These are phyloP conservation scores for Potamilus streckersoni DNA, from an alignment of 1,140 invertebrate species.

Conservation along the genomic window DNA sequence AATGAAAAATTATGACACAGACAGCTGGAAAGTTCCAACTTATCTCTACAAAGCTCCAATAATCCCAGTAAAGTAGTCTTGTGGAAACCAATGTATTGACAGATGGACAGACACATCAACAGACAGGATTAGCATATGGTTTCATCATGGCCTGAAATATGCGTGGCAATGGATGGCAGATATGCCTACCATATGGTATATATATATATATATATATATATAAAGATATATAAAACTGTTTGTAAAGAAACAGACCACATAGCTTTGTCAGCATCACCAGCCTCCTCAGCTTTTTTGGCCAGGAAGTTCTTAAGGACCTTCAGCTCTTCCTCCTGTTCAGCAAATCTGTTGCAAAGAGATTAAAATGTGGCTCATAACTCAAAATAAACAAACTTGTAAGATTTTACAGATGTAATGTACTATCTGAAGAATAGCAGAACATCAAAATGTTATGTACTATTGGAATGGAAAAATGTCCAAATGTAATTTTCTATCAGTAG, in stretches of 20 bases:
- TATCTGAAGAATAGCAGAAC: too few species aligned
- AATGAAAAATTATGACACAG: too few species aligned
- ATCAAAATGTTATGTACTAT: too few species aligned
- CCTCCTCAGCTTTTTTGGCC: conserved; percentile 49
- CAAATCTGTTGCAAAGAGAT: conserved; percentile 35
- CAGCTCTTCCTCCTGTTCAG: conserved; percentile 55
- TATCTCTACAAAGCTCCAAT: background rate
- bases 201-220: background rate
- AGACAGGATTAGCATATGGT: too few species aligned
- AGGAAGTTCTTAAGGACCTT: conserved; percentile 49
- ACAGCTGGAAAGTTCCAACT: background rate
- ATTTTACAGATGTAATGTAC: too few species aligned
- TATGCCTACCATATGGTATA: background rate
- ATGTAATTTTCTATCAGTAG: too few species aligned
- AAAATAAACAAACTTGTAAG: too few species aligned
- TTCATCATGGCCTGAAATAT: background rate
- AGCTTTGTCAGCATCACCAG: conserved; percentile 48
- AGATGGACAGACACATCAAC: too few species aligned
- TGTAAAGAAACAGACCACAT: conserved; percentile 45
- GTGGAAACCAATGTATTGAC: background rate
- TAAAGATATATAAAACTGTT: background rate
- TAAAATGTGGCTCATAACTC: too few species aligned
- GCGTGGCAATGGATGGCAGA: too few species aligned
- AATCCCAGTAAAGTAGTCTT: background rate
- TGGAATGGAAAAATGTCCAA: too few species aligned